These are phyloP conservation scores for Deroptyus accipitrinus DNA, from an alignment of 2,113 vertebrate species.

Conservation along the genomic window DNA sequence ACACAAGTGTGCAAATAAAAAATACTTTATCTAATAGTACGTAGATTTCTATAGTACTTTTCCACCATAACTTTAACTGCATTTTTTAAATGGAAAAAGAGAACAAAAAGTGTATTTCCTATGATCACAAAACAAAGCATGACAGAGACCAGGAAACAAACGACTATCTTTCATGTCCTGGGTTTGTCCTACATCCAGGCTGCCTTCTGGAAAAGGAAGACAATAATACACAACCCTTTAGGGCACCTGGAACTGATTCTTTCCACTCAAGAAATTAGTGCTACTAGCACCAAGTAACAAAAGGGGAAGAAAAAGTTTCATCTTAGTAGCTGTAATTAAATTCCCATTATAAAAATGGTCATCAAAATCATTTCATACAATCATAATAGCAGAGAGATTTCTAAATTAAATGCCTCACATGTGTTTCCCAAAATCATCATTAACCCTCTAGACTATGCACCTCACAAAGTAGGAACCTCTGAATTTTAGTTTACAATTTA, in stretches of 20 bases:
- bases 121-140: not conserved
- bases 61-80: not conserved
- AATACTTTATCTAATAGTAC: not conserved
- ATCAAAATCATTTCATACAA: not conserved
- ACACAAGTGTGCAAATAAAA: not conserved
- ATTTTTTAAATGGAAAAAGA: not conserved
- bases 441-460: not conserved
- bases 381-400: slow-evolving; percentile 1
- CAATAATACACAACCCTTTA: not conserved
- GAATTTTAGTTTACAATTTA: slow-evolving; percentile 31
- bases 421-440: not conserved
- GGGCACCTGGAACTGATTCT: not conserved
- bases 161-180: not conserved
- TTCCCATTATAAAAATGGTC: not conserved
- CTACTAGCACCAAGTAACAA: not conserved
- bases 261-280: not conserved
- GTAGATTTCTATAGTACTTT: not conserved
- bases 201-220: not conserved
- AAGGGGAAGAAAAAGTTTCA: not conserved
- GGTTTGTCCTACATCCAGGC: not conserved
- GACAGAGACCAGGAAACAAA: not conserved
- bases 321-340: not conserved
- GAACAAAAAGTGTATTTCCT: not conserved
- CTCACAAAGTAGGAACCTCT: not conserved
- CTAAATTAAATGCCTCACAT: not conserved